These are phyloP conservation scores for Neoseiulus cucumeris DNA, from an alignment of 1,140 invertebrate species.

Conservation along the genomic window DNA sequence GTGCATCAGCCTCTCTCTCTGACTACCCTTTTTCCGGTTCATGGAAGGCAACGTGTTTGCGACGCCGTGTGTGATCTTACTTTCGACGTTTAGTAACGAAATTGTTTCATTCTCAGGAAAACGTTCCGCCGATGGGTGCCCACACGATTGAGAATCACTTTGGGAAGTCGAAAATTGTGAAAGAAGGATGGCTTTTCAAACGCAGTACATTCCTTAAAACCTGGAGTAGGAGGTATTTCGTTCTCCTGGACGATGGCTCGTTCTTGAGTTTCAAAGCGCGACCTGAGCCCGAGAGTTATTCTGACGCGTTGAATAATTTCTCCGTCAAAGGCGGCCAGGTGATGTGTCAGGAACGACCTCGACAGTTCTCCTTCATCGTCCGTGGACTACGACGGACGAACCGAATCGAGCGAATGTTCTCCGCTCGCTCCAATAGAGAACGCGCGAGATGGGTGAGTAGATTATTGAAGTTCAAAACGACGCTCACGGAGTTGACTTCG, in stretches of 20 bases:
- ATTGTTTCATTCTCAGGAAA: too few species aligned
- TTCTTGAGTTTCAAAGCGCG: slow-evolving; percentile 32
- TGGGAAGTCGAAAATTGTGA: slow-evolving; percentile 26
- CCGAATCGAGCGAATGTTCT: slow-evolving; percentile 34
- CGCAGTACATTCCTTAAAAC: slow-evolving; percentile 34
- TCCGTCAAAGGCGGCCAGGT: slow-evolving; percentile 31
- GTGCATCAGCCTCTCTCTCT: too few species aligned
- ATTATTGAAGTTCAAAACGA: too few species aligned
- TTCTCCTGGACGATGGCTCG: slow-evolving; percentile 32
- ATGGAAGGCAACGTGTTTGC: too few species aligned
- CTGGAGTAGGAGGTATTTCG: slow-evolving; percentile 34
- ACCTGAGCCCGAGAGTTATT: slow-evolving; percentile 24
- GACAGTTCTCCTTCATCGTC: slow-evolving; percentile 27
- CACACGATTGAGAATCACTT: too few species aligned
- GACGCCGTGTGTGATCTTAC: too few species aligned
- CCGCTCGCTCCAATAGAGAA: slow-evolving; percentile 27
- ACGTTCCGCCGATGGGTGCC: too few species aligned
- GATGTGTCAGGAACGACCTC: slow-evolving; percentile 27
- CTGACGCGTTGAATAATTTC: slow-evolving; percentile 34
- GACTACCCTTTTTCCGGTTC: too few species aligned
- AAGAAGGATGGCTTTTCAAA: slow-evolving; percentile 36
- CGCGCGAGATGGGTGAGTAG: slow-evolving; percentile 20
- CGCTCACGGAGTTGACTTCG: too few species aligned
- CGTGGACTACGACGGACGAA: slow-evolving; percentile 34
- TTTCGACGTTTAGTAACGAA: too few species aligned